Percentiles rank a stretch among this genome's conserved stretches.
Conservation (phyloP, 2,113 vertebrate genomes). For the Progne subis region DNA sequence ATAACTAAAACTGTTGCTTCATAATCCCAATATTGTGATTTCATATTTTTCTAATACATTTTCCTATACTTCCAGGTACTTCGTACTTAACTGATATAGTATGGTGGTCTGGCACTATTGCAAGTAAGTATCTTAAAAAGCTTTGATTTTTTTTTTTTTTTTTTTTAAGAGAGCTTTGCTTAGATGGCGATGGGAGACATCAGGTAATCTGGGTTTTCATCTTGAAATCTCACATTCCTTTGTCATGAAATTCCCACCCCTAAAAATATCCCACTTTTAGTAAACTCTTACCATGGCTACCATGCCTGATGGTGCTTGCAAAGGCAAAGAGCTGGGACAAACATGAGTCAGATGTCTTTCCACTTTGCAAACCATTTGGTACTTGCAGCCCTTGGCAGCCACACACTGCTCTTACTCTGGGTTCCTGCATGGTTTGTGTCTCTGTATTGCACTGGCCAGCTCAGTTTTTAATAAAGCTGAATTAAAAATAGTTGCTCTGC, state of each 20-base stretch:
- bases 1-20: background rate
- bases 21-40: background rate
- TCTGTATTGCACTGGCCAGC: background rate
- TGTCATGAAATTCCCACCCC: background rate
- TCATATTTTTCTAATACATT: background rate
- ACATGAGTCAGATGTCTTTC: background rate
- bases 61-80: conserved; percentile 74
- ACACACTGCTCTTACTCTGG: background rate
- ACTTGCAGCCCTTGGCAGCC: background rate
- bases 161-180: background rate
- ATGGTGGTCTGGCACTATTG: conserved; percentile 94
- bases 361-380: background rate
- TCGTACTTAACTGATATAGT: conserved; percentile 89
- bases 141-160: background rate
- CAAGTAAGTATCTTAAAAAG: conserved; percentile 83
- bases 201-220: background rate
- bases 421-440: background rate
- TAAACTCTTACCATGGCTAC: background rate
- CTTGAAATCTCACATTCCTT: background rate
- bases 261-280: background rate
- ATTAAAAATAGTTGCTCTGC: background rate
- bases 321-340: background rate
- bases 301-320: background rate
- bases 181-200: background rate
- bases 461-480: conserved; percentile 11